phyloP scores from a whole-genome alignment of 2,797 vertebrate genomes.

The Betta splendens region DNA sequence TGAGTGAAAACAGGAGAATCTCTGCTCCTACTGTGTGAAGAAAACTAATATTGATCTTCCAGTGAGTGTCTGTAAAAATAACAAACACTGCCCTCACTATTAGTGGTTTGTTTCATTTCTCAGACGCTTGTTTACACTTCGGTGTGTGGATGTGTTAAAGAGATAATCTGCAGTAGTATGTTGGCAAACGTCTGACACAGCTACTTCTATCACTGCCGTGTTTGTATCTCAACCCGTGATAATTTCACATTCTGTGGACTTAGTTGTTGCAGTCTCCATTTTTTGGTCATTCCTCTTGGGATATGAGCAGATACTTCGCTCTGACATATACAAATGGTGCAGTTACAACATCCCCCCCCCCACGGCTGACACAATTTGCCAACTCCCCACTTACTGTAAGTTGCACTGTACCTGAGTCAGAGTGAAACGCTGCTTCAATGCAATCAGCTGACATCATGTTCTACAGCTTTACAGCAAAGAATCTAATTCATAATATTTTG shows the following conservation, averaged over 20 bases:
- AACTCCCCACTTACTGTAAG: slow-evolving; percentile 1
- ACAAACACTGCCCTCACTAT: background rate
- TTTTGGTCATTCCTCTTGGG: background rate
- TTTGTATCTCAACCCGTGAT: slow-evolving; percentile 6
- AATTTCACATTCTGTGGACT: slow-evolving; percentile 4
- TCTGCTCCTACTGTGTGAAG: background rate
- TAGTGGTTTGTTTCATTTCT: background rate
- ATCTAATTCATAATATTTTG: no score
- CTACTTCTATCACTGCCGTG: slow-evolving; percentile 13
- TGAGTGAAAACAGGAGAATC: background rate
- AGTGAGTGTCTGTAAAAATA: slow-evolving; percentile 12
- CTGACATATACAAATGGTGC: background rate
- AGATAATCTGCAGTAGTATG: slow-evolving; percentile 15
- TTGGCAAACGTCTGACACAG: slow-evolving; percentile 30
- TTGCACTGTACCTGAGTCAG: background rate
- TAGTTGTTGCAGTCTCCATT: background rate
- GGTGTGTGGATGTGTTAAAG: slow-evolving; percentile 6
- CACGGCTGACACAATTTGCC: background rate
- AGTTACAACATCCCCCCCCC: slow-evolving; percentile 2
- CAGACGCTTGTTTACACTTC: slow-evolving; percentile 9
- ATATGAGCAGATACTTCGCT: background rate
- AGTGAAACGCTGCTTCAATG: background rate
- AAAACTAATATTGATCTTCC: background rate
- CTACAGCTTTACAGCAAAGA: background rate
- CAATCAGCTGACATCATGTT: background rate